Base-by-base conservation (phyloP, 2,113 vertebrate species). In the Bufo gargarizans region DNA sequence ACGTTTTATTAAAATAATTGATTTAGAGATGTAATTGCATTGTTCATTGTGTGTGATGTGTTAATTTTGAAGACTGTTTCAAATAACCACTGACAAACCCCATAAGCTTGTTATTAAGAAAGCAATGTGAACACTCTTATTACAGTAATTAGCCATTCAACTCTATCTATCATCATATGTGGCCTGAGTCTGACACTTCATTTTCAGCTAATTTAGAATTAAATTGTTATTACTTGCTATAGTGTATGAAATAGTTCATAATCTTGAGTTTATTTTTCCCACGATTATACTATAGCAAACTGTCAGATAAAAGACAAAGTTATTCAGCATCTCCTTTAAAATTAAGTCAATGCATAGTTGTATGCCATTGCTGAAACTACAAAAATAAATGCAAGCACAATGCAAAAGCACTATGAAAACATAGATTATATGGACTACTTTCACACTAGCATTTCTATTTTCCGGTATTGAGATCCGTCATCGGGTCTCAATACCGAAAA, bases 1-100 rank as follows among this genome's bases (percentile, higher is more conserved):
- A 33, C 0, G 47, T 88, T 88, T 82, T 79, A 80, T 63, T 50
- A 74, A 79, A 84, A 85, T 67, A 85, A 85, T 56, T 67, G 77
- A 86, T 89, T 86, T 72, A 76, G n/a, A 85, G 67, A 59, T 74
- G 53, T 17, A 65, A 65, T 78, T 85, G 22, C 61, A 67, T 78
- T 56, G 82, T 22, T 84, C 72, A 69, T 69, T 76, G 33, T 77
- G 58, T 69, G 88, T 77, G 77, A 83, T 53, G 50, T 69, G 50
- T 81, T 81, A 81, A 84, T 67, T 67, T 84, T 71, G 47, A 84
- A 49, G 45, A 65, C 45, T 13, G 11, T 65, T 82, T 82, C 55
- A 63, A 82, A 82, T 82, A 82, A 82, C 59, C 19, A 20, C 33
- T 49, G 61, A 10, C 50, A 63, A 65, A 82, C 61, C 80, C 58